Evolutionary conservation across 1,140 invertebrate genomes (phyloP).

Genomic region (Caenorhabditis remanei): DNA sequence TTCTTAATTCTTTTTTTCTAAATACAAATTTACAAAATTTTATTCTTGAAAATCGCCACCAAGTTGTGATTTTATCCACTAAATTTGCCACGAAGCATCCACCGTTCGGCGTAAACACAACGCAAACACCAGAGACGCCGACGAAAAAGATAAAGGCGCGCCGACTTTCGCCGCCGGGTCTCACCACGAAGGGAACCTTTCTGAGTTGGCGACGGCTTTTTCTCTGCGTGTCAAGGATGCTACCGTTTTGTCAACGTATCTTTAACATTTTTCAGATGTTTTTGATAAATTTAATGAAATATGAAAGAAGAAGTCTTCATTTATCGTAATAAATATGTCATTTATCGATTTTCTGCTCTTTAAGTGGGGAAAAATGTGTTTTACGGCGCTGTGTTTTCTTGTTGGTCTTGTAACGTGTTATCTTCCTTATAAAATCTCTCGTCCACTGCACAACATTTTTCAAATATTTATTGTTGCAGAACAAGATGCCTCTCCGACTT

Average conservation of each 20-base stretch:
- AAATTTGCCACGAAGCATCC: constrained; percentile 27
- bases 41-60: not conserved
- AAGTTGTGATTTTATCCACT: constrained; percentile 12
- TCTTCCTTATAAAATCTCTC: not conserved
- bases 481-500: constrained; percentile 86
- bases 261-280: not conserved
- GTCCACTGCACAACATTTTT: not conserved
- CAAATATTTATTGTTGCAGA: not conserved
- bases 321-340: not conserved
- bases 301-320: not conserved
- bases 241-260: constrained; percentile 24
- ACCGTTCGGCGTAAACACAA: not conserved
- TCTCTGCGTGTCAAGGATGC: not conserved
- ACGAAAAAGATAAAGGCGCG: constrained; percentile 18
- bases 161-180: not conserved
- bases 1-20: not conserved
- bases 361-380: not conserved
- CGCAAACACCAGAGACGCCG: not conserved
- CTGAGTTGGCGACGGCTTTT: constrained; percentile 33
- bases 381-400: not conserved
- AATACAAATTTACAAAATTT: not conserved
- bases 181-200: not conserved
- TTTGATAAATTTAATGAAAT: not conserved
- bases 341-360: not conserved
- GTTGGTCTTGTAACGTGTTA: not conserved